Conservation (phyloP, 1,140 invertebrate genomes). For the Panagrolaimus sp. region DNA sequence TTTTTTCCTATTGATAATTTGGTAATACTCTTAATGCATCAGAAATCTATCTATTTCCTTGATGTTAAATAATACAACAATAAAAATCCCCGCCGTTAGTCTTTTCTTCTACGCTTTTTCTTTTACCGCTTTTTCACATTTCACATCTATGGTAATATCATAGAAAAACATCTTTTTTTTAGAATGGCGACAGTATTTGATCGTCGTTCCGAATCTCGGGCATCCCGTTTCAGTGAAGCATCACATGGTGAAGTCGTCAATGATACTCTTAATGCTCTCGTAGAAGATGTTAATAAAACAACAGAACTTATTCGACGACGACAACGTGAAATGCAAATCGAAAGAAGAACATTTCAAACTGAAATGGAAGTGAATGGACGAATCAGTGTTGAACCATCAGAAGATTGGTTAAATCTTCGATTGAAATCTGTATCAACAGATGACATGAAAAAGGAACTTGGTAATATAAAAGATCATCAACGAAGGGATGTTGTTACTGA, state of each 20-base stretch:
- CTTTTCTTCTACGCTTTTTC: no score
- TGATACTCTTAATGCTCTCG: conserved; percentile 45
- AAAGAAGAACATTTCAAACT: conserved; percentile 43
- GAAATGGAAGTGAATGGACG: conserved; percentile 58
- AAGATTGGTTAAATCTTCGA: conserved; percentile 52
- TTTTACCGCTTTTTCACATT: not conserved
- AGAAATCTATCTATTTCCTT: no score
- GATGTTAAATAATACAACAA: no score
- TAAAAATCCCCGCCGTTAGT: no score
- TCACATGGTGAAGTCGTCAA: conserved; percentile 48
- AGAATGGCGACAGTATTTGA: conserved; percentile 28
- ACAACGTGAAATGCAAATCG: conserved; percentile 43
- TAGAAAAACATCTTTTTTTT: conserved; percentile 15
- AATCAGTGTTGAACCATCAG: conserved; percentile 49
- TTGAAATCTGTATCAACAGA: conserved; percentile 54
- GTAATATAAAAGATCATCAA: conserved; percentile 49
- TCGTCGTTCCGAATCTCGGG: conserved; percentile 28
- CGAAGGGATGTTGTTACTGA: conserved; percentile 50
- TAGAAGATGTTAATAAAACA: conserved; percentile 52
- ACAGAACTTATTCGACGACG: conserved; percentile 52
- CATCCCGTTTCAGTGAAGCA: conserved; percentile 6
- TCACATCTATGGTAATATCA: not conserved
- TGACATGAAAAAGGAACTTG: conserved; percentile 54
- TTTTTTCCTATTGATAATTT: no score
- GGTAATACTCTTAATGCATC: no score